Evolutionary conservation across 2,113 vertebrate species (phyloP).

Genomic region (Calypte anna): DNA sequence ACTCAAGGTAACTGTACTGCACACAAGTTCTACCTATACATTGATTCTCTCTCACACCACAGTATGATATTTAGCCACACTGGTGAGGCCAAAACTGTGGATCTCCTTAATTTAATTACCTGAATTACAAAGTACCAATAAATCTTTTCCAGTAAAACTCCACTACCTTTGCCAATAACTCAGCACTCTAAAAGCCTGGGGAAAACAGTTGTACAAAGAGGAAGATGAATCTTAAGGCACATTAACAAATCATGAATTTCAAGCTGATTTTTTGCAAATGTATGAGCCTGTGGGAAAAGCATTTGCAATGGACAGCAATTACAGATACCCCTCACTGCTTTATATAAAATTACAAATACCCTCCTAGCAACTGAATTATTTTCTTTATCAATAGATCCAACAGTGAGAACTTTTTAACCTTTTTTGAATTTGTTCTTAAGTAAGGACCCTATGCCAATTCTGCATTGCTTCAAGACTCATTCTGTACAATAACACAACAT

Average conservation of each 20-base stretch:
- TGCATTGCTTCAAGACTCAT: not conserved
- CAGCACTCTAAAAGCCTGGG: not conserved
- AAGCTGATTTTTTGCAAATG: not conserved
- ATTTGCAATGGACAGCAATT: not conserved
- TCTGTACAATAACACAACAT: not conserved
- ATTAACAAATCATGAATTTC: not conserved
- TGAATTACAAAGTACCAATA: not conserved
- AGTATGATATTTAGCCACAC: not conserved
- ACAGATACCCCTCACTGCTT: not conserved
- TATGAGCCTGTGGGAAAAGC: not conserved
- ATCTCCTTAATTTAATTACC: not conserved
- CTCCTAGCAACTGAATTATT: not conserved
- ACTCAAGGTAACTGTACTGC: not conserved
- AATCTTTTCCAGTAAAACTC: not conserved
- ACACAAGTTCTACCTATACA: not conserved
- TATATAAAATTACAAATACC: not conserved
- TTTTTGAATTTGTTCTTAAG: not conserved
- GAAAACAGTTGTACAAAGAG: not conserved
- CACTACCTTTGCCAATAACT: not conserved
- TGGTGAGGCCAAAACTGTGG: not conserved
- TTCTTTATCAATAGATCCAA: not conserved
- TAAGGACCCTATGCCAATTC: not conserved
- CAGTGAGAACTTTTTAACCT: not conserved
- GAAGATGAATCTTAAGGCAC: not conserved
- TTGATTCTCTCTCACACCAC: not conserved